phyloP scores from a whole-genome alignment of 1,140 invertebrate species.

The Macrosteles quadrilineatus region DNA sequence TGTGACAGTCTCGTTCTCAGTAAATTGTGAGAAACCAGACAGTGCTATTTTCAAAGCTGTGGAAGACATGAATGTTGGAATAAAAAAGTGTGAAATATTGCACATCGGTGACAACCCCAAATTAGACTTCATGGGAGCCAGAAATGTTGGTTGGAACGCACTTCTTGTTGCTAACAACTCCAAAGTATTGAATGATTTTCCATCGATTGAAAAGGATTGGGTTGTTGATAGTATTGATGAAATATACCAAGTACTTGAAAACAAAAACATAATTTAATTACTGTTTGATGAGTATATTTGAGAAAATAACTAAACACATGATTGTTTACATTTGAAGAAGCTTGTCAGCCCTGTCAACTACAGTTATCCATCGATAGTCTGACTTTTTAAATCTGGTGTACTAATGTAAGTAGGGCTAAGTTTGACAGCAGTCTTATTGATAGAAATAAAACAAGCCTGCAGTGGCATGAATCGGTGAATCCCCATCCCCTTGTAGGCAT shows the following conservation, averaged over 20 bases:
- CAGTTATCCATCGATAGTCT: too few relatives aligned
- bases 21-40: conserved; percentile 74
- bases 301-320: too few relatives aligned
- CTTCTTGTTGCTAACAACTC: conserved; percentile 49
- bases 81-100: conserved; percentile 64
- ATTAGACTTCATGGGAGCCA: conserved; percentile 78
- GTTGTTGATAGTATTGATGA: conserved; percentile 6
- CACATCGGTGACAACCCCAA: conserved; percentile 79
- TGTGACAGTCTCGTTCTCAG: conserved; percentile 73
- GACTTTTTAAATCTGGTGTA: too few relatives aligned
- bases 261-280: background rate
- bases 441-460: too few relatives aligned
- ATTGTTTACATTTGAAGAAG: too few relatives aligned
- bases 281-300: too few relatives aligned
- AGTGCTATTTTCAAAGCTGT: conserved; percentile 64
- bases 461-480: too few relatives aligned
- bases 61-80: conserved; percentile 59
- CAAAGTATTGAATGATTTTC: conserved; percentile 16
- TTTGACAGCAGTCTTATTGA: too few relatives aligned
- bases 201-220: conserved; percentile 30
- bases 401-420: too few relatives aligned
- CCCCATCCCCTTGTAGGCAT: too few relatives aligned
- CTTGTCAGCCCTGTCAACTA: too few relatives aligned
- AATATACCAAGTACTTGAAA: background rate
- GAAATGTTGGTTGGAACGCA: conserved; percentile 72